Evolutionary conservation across 1,140 invertebrate species (phyloP), one percentile per base, ranked within the genome.

Genomic region (Tetramorium alpestre): DNA sequence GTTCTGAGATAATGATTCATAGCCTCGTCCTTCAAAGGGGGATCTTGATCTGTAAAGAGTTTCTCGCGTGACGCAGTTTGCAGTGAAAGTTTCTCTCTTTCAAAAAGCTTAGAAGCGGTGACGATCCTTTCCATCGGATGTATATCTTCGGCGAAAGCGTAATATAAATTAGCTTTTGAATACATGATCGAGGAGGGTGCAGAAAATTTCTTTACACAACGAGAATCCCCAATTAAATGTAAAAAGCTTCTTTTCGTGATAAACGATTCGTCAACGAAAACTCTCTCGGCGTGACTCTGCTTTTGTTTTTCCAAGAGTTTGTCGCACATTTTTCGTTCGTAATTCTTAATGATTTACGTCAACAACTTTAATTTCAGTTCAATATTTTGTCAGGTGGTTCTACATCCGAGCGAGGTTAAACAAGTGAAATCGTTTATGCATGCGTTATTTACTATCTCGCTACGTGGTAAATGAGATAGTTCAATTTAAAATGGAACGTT

Each of bases 1-100:
- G 92, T 92, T 72, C 89, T 88, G 41, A 97, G 92, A 89, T 95
- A 96, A 51, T 93, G 90, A 76, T 94, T 92, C 90, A 96, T 96
- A 2, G 96, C 95, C 87, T 96, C 94, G 76, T 94, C 85, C 62
- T 94, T 95, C 13, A 67, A 88, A 73, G 94, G 94, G 18, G 72
- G 80, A 76, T 92, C 93, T 4, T 86, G 76, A 49, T 56, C 25
- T 18, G 22, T 60, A 18, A 87, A 38, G 28, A 5, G 84, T 33
- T 88, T 58, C 8, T 81, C 25, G 2, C 85, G 72, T 0, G 89
- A 64, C 18, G 54, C 51, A 10, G 88, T 88, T 58, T 89, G 86
- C 22, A 87, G 49, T 18, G 44, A 33, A 8, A 86, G 16, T 0
- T 69, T 76, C 2, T 77, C 60, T 11, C 73, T 41, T 10, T 76